These are phyloP conservation scores for Agrotis clavis DNA, from an alignment of 2,888 invertebrate species.

Conservation along the genomic window DNA sequence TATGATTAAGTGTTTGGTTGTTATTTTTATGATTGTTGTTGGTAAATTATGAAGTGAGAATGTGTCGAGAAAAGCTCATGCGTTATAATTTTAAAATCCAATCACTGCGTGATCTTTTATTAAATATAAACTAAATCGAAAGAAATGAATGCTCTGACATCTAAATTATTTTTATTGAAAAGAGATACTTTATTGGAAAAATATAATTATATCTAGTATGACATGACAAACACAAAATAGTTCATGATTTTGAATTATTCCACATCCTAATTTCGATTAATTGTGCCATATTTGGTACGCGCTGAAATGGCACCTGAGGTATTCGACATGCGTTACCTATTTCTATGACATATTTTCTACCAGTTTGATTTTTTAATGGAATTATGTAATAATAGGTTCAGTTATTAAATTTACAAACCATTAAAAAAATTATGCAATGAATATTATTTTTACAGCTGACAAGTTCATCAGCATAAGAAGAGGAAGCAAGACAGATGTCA, in stretches of 20 bases:
- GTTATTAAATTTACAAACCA: background rate
- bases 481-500: constrained; percentile 36
- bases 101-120: too few relatives aligned
- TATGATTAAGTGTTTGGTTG: constrained; percentile 19
- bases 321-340: background rate
- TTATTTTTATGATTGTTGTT: constrained; percentile 15
- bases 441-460: background rate
- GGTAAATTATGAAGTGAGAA: constrained; percentile 28
- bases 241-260: background rate
- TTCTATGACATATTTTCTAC: background rate
- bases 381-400: background rate
- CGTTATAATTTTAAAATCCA: too few relatives aligned
- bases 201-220: too few relatives aligned
- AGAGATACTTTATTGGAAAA: background rate
- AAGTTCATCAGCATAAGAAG: constrained; percentile 3
- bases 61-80: background rate
- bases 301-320: too few relatives aligned
- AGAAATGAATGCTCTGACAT: background rate
- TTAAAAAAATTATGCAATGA: background rate
- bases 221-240: too few relatives aligned
- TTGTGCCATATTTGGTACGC: too few relatives aligned
- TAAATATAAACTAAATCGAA: background rate
- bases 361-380: background rate
- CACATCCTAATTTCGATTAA: too few relatives aligned
- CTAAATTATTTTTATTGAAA: background rate